A percentile compares a stretch with the other conserved stretches of the same genome.
phyloP scores from a whole-genome alignment of 1,140 invertebrate genomes.

The Wasmannia auropunctata region DNA sequence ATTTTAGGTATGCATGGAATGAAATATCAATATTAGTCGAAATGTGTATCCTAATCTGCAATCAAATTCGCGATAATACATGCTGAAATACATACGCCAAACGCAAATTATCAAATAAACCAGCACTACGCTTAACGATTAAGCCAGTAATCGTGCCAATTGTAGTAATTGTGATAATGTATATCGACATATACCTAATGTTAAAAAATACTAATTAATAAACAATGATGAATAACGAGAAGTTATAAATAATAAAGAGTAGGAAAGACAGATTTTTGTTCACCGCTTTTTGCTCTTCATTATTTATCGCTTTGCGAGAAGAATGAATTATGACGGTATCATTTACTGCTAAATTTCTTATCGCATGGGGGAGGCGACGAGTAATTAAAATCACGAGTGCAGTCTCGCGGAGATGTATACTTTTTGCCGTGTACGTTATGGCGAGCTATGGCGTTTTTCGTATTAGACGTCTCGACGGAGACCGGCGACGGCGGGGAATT shows the following conservation, averaged over 20 bases:
- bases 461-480: constrained; percentile 16
- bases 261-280: not conserved
- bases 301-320: not conserved
- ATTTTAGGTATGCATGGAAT: constrained; percentile 3
- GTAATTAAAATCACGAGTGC: constrained; percentile 49
- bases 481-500: constrained; percentile 27
- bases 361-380: not conserved
- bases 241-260: not conserved
- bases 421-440: constrained; percentile 16
- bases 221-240: not conserved
- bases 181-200: not conserved
- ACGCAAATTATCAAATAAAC: not conserved
- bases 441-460: not conserved
- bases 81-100: not conserved
- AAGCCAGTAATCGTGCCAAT: not conserved
- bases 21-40: constrained; percentile 44
- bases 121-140: not conserved
- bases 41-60: constrained; percentile 22
- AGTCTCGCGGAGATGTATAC: not conserved
- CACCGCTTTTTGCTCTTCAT: not conserved
- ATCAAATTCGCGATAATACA: constrained; percentile 1
- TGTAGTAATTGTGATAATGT: not conserved
- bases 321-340: not conserved
- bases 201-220: not conserved
- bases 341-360: constrained; percentile 19